phyloP scores from a whole-genome alignment of 2,113 vertebrate species.

The Hyperopisus bebe region DNA sequence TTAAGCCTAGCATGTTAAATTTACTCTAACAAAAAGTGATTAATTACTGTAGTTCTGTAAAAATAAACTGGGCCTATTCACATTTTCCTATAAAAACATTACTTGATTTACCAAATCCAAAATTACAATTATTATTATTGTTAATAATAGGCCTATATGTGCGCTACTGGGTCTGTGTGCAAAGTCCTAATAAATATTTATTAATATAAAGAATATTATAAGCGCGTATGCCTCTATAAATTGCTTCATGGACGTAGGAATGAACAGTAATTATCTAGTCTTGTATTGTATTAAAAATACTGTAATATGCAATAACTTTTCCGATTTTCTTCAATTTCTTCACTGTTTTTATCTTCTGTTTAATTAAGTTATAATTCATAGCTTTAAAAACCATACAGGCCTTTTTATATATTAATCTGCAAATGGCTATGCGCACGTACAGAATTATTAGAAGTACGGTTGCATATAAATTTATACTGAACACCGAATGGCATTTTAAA shows the following conservation, averaged over 20 bases:
- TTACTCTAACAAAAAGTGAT: not conserved
- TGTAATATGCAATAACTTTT: not conserved
- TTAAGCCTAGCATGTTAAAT: not conserved
- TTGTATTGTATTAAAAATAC: not conserved
- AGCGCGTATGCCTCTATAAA: not conserved
- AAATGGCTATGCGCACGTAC: not conserved
- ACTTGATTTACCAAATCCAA: not conserved
- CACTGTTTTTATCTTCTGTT: not conserved
- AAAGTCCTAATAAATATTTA: conserved; percentile 50
- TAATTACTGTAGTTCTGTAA: not conserved
- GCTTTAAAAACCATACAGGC: not conserved
- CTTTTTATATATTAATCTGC: not conserved
- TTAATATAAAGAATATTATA: not conserved
- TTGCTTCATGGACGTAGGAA: not conserved
- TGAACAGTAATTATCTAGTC: not conserved
- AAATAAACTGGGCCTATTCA: not conserved
- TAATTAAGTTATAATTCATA: not conserved
- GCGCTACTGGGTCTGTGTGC: not conserved
- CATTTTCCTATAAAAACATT: not conserved
- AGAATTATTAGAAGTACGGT: not conserved
- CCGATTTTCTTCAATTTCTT: not conserved
- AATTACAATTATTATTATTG: not conserved
- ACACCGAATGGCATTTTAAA: not conserved
- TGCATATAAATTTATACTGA: not conserved
- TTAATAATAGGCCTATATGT: not conserved